Conservation (phyloP, 2,888 invertebrate species). For the Ophion ventricosus region DNA sequence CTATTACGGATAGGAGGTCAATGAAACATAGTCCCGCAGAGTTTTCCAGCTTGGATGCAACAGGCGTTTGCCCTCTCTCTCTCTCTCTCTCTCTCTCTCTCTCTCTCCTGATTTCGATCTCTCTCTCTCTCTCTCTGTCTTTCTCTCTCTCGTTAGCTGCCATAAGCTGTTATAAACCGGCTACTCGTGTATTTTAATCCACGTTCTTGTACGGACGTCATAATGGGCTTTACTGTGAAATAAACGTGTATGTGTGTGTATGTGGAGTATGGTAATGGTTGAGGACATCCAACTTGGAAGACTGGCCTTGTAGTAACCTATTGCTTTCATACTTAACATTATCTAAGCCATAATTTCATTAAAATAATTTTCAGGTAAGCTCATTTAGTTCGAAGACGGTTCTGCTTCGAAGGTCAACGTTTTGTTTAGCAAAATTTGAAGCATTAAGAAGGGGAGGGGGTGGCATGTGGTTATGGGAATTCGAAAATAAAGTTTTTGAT, state of each 20-base stretch:
- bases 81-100: constrained; percentile 25
- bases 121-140: neutral
- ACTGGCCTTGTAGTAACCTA: neutral
- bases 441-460: too few relatives aligned
- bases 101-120: neutral
- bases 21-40: neutral
- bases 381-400: too few relatives aligned
- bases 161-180: constrained; percentile 58
- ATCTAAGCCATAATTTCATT: neutral
- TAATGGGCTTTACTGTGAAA: constrained; percentile 28
- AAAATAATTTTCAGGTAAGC: neutral
- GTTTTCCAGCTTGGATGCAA: constrained; percentile 59
- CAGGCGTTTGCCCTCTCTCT: constrained; percentile 56
- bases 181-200: constrained; percentile 52
- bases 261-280: neutral
- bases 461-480: too few relatives aligned
- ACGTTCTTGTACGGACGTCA: constrained; percentile 28
- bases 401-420: neutral
- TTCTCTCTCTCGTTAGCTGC: constrained; percentile 44
- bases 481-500: too few relatives aligned
- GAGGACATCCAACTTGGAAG: neutral
- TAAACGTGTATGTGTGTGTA: constrained; percentile 1
- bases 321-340: neutral
- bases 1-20: neutral
- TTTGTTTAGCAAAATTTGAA: neutral